phyloP scores from a whole-genome alignment of 2,888 invertebrate genomes.

The Balanococcus diminutus region DNA sequence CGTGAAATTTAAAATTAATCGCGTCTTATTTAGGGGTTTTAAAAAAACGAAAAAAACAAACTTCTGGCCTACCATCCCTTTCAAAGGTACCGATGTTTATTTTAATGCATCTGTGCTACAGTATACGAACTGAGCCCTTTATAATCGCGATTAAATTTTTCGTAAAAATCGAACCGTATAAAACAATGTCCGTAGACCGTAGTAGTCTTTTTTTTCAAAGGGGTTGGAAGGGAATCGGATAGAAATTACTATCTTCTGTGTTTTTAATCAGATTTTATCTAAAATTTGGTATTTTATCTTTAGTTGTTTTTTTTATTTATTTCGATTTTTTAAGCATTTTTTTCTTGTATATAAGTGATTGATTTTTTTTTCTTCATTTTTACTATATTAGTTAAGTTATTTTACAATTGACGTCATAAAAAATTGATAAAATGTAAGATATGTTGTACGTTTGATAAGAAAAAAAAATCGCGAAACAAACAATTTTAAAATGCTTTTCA shows the following conservation, averaged over 20 bases:
- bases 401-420: no score
- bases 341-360: no score
- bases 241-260: no score
- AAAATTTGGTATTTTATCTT: no score
- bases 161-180: background rate
- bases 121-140: background rate
- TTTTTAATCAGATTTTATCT: no score
- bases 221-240: no score
- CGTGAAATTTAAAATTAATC: constrained; percentile 43
- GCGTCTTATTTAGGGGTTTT: constrained; percentile 27
- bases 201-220: no score
- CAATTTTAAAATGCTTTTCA: constrained; percentile 31
- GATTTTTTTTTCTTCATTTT: no score
- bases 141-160: background rate
- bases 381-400: no score
- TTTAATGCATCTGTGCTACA: background rate
- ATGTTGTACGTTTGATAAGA: background rate
- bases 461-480: background rate
- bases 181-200: no score
- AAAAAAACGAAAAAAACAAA: background rate
- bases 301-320: no score
- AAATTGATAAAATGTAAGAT: background rate
- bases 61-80: background rate
- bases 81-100: background rate
- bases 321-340: no score